phyloP scores from a whole-genome alignment of 1,140 invertebrate species.

The Caenorhabditis briggsae region DNA sequence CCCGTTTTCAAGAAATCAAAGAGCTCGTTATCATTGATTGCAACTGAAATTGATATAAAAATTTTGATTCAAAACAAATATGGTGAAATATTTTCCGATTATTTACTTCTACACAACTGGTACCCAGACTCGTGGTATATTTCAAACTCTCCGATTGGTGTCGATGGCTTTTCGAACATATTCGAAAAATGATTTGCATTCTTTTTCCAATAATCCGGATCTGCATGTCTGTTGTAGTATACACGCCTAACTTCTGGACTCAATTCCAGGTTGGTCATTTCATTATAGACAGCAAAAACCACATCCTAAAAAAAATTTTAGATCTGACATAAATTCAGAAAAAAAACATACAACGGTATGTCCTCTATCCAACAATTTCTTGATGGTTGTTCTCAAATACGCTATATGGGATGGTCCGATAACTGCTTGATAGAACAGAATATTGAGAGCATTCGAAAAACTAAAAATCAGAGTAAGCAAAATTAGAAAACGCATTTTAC shows the following conservation, averaged over 20 bases:
- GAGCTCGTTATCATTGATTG: neutral
- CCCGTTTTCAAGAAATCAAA: neutral
- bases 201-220: slow-evolving; percentile 32
- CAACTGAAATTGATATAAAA: neutral
- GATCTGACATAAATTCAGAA: neutral
- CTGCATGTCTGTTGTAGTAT: slow-evolving; percentile 26
- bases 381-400: slow-evolving; percentile 5
- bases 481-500: neutral
- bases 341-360: neutral
- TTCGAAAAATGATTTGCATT: slow-evolving; percentile 29
- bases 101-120: slow-evolving; percentile 8
- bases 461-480: neutral
- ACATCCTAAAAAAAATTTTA: neutral
- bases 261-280: neutral
- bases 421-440: neutral
- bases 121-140: slow-evolving; percentile 32
- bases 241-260: slow-evolving; percentile 3
- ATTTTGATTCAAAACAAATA: neutral
- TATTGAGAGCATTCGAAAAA: neutral
- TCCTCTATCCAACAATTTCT: slow-evolving; percentile 1
- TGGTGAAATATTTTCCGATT: too few species aligned
- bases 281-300: slow-evolving; percentile 19
- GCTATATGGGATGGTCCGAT: slow-evolving; percentile 15
- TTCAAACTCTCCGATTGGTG: slow-evolving; percentile 14
- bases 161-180: slow-evolving; percentile 11